phyloP scores from a whole-genome alignment of 2,113 vertebrate genomes.

The Hemibagrus wyckioides region DNA sequence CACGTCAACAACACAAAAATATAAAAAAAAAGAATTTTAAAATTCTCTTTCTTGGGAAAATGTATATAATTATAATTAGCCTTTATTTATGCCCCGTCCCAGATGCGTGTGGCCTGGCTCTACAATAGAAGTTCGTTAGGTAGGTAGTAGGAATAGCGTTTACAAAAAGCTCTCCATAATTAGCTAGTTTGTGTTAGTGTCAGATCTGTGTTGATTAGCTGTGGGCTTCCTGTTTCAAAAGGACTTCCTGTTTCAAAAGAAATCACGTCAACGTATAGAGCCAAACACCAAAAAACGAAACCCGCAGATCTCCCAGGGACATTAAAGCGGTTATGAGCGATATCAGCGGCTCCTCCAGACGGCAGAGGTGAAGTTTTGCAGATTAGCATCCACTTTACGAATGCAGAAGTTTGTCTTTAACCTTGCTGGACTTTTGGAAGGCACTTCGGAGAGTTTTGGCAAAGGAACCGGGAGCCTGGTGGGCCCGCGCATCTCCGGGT shows the following conservation, averaged over 20 bases:
- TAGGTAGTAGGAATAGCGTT: too few species aligned
- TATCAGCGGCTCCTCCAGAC: neutral
- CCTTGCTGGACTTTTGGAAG: conserved; percentile 85
- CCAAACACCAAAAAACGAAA: neutral
- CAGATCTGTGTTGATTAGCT: neutral
- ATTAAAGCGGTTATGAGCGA: neutral
- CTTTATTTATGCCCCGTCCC: neutral
- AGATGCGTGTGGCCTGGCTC: neutral
- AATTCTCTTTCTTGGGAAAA: neutral
- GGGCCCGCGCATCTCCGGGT: conserved; percentile 78
- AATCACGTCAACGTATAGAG: neutral
- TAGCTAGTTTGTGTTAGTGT: neutral
- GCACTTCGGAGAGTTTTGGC: conserved; percentile 77
- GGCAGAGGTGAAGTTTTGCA: conserved; percentile 45
- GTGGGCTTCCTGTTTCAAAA: too few species aligned
- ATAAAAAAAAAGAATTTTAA: neutral
- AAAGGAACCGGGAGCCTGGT: conserved; percentile 80
- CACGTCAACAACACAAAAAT: neutral
- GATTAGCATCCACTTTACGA: conserved; percentile 61
- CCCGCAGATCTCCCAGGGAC: neutral
- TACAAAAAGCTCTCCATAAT: neutral
- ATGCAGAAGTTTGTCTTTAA: conserved; percentile 81
- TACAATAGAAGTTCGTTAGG: neutral
- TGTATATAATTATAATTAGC: too few species aligned
- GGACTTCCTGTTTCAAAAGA: neutral